Base-by-base conservation (phyloP, 2,797 vertebrate genomes). In the Sebastes elongatus region DNA sequence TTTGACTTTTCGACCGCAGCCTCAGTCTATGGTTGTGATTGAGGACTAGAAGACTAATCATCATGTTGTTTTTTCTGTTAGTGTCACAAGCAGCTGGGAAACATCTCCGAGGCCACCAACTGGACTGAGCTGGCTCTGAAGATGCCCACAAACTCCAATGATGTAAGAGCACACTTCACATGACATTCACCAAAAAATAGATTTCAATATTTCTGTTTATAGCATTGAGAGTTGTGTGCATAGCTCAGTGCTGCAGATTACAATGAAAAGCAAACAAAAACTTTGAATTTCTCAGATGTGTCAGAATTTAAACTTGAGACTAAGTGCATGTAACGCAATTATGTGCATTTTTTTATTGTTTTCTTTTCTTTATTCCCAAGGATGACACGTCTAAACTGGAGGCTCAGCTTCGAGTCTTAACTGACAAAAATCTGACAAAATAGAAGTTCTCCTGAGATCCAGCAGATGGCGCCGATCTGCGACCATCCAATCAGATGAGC, bases 81-180 rank as follows among this genome's bases (percentile, higher is more conserved):
- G 98, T 99, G 98, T 94, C 97, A 98, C 89, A 96, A 82, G 88
- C 97, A 98, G 66, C 94, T 99, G n/a, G 97, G 97, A 32, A 96
- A 97, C 80, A 55, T 85, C 32, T 90, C 95, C 0, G 96, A 96
- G 6, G 97, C 97, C 0, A 71, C 67, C 4, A 95, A 94, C 73
- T 99, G 98, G 98, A 92, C 95, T 49, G 86, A 94, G 18, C 82
- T 97, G 13, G 97, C 97, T 4, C 83, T 94, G 3, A 95, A 96
- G 81, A 95, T 95, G 81, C 90, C 96, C 10, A 76, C 74, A 3
- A 57, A 66, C 64, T 91, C 94, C 0, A 87, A 92, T 22, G 95
- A 97, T 3, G 92, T 92, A 79, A 88, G 88, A 53, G 1, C 52
- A 38, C 27, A 10, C 38, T 23, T 10, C 49, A 52, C 2, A n/a